Percentiles rank a stretch among this genome's conserved stretches.
phyloP scores from a whole-genome alignment of 2,797 vertebrate species.

The Siniperca scherzeri region DNA sequence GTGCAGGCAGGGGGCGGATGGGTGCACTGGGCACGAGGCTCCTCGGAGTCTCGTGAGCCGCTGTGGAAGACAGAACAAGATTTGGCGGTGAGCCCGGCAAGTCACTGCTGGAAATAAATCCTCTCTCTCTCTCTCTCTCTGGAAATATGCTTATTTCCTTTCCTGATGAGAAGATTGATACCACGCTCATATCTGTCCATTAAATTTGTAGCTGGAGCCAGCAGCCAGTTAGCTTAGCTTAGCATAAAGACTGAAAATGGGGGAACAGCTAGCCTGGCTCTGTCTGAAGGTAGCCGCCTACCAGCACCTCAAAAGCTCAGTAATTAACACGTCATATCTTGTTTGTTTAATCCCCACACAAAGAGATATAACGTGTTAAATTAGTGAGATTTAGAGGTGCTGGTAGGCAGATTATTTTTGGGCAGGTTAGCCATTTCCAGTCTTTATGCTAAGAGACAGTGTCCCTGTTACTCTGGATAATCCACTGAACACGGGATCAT shows the following conservation, averaged over 20 bases:
- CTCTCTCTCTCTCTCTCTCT: no score
- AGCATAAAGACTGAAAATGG: not conserved
- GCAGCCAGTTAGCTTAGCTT: not conserved
- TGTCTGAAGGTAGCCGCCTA: not conserved
- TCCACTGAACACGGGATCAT: no score
- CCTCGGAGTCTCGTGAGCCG: not conserved
- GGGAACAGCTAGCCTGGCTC: no score
- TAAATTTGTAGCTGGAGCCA: not conserved
- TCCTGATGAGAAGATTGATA: not conserved
- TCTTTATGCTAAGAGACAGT: no score
- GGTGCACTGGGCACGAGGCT: not conserved
- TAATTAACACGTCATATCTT: not conserved
- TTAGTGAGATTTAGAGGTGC: no score
- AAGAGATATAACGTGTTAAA: not conserved
- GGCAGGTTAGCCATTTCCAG: not conserved
- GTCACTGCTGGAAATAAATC: not conserved
- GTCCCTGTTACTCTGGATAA: no score
- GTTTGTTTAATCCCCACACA: not conserved
- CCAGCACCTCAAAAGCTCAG: not conserved
- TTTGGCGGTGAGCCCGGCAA: not conserved
- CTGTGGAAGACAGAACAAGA: conserved; percentile 37
- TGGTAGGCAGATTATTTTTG: no score
- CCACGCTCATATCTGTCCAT: not conserved
- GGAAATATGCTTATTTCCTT: not conserved
- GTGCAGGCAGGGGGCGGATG: not conserved